A percentile compares a stretch with the other conserved stretches of the same genome.
These are phyloP conservation scores for Takifugu bimaculatus DNA, from an alignment of 2,113 vertebrate genomes.

Conservation along the genomic window DNA sequence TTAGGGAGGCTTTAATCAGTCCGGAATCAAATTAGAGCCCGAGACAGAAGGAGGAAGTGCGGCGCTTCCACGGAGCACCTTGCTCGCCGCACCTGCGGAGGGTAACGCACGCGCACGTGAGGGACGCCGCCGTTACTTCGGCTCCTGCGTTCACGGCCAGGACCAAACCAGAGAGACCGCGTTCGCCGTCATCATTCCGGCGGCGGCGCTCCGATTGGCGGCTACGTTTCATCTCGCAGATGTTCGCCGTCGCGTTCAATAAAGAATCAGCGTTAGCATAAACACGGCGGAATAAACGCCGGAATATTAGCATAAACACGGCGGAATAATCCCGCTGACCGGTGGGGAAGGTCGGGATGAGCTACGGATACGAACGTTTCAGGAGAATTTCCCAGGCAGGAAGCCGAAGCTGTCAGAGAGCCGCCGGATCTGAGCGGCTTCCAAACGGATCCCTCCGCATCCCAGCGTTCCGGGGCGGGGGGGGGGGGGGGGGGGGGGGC, in stretches of 20 bases:
- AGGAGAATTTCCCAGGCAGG: conserved; percentile 26
- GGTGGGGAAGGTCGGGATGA: conserved; percentile 5
- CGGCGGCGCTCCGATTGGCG: background rate
- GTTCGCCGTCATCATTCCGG: too few relatives aligned
- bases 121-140: too few relatives aligned
- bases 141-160: too few relatives aligned
- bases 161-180: too few relatives aligned
- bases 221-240: conserved; percentile 48
- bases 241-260: conserved; percentile 38
- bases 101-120: too few relatives aligned
- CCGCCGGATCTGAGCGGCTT: conserved; percentile 45
- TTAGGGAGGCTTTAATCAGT: conserved; percentile 80
- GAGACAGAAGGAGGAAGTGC: conserved; percentile 72
- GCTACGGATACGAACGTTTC: conserved; percentile 33
- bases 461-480: conserved; percentile 8
- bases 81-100: conserved; percentile 62
- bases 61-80: conserved; percentile 65
- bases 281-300: too few relatives aligned
- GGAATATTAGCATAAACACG: too few relatives aligned
- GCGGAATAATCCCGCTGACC: too few relatives aligned
- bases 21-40: conserved; percentile 74
- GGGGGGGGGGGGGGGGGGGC: background rate
- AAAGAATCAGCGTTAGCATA: too few relatives aligned
- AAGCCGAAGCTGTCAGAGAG: conserved; percentile 57
- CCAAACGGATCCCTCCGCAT: conserved; percentile 47